Evolutionary conservation across 2,888 invertebrate species (phyloP).

Genomic region (Tachina fera): DNA sequence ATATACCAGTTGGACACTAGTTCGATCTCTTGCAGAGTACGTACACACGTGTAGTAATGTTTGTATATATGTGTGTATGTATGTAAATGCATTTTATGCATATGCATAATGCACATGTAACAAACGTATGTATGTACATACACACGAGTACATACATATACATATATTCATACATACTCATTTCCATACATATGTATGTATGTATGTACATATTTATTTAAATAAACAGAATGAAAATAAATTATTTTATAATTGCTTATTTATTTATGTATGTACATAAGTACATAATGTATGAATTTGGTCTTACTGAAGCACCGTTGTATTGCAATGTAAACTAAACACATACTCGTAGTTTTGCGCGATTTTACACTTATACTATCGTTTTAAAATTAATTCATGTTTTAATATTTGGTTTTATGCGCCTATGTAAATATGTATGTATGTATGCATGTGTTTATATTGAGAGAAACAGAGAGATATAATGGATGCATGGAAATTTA

Average conservation of each 20-base stretch:
- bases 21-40: too few relatives aligned
- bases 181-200: background rate
- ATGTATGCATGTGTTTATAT: background rate
- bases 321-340: conserved; percentile 8
- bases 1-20: too few relatives aligned
- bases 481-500: conserved; percentile 6
- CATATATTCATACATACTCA: background rate
- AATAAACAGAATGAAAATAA: background rate
- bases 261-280: background rate
- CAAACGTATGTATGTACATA: background rate
- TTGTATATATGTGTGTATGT: background rate
- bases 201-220: background rate
- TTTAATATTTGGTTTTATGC: background rate
- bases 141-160: too few relatives aligned
- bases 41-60: too few relatives aligned
- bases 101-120: too few relatives aligned
- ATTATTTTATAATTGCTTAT: background rate
- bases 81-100: background rate
- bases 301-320: background rate
- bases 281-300: too few relatives aligned
- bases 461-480: background rate
- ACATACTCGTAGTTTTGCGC: conserved; percentile 10
- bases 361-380: background rate
- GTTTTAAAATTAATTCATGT: conserved; percentile 27
- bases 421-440: background rate